Conservation (phyloP, 2,113 vertebrate genomes). For the Progne subis region DNA sequence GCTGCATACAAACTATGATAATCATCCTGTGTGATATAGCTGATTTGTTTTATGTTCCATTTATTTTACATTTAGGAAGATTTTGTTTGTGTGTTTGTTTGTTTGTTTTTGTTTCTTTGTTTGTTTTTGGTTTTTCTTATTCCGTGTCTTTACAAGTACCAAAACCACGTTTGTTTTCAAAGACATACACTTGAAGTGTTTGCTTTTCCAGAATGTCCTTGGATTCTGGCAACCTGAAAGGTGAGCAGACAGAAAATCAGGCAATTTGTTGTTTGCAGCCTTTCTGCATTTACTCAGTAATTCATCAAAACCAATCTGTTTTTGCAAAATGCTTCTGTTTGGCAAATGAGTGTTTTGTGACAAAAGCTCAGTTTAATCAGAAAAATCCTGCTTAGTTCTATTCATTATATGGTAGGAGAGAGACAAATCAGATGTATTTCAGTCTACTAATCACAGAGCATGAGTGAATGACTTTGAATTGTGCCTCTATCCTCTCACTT, state of each 20-base stretch:
- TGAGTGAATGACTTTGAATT: background rate
- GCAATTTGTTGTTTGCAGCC: background rate
- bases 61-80: background rate
- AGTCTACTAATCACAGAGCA: background rate
- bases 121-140: background rate
- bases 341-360: background rate
- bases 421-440: background rate
- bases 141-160: background rate
- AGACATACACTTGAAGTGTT: background rate
- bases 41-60: background rate
- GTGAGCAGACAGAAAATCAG: background rate
- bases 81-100: too few species aligned
- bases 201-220: background rate
- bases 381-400: background rate
- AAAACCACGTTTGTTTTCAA: background rate
- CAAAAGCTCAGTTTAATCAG: background rate
- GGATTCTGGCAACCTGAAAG: background rate
- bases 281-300: background rate
- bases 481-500: background rate
- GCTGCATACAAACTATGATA: background rate
- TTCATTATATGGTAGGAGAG: background rate
- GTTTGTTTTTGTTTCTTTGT: background rate
- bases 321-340: background rate
- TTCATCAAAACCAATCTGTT: background rate
- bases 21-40: background rate